These are phyloP conservation scores for Strigamia transsilvanica DNA, from an alignment of 2,888 invertebrate species.

Conservation along the genomic window DNA sequence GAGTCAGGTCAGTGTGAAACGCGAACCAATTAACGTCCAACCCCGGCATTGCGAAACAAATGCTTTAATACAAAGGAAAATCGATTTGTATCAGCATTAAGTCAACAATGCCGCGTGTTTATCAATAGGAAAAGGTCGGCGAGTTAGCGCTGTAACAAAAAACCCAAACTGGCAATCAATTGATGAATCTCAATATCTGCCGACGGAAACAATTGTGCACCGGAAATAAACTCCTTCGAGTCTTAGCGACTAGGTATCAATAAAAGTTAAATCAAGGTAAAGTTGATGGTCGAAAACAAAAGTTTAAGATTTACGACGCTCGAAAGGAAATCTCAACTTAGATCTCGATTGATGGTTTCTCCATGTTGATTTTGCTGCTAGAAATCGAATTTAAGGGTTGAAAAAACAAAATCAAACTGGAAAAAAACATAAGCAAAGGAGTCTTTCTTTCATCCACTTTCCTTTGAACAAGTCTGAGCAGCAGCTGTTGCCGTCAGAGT, in stretches of 20 bases:
- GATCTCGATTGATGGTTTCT: neutral
- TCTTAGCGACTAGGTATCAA: neutral
- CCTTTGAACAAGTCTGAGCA: neutral
- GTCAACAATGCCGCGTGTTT: neutral
- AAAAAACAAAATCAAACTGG: neutral
- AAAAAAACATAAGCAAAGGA: neutral
- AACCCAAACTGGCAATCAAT: neutral
- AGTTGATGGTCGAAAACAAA: neutral
- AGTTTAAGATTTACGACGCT: neutral
- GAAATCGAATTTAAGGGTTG: neutral
- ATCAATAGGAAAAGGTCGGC: neutral
- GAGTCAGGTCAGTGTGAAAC: slow-evolving; percentile 36
- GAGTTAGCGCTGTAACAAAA: neutral
- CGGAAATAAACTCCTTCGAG: neutral
- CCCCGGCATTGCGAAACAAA: neutral
- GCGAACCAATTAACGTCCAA: slow-evolving; percentile 6
- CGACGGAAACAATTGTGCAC: neutral
- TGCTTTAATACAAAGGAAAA: neutral
- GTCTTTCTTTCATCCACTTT: neutral
- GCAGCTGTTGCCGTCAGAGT: slow-evolving; percentile 9
- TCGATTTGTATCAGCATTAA: slow-evolving; percentile 12
- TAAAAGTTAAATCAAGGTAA: neutral
- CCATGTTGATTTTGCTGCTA: neutral
- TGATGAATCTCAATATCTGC: slow-evolving; percentile 11
- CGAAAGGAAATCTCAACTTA: neutral